Evolutionary conservation across 2,113 vertebrate species (phyloP), one percentile per base, ranked within the genome.

Genomic region (Archocentrus centrarchus): DNA sequence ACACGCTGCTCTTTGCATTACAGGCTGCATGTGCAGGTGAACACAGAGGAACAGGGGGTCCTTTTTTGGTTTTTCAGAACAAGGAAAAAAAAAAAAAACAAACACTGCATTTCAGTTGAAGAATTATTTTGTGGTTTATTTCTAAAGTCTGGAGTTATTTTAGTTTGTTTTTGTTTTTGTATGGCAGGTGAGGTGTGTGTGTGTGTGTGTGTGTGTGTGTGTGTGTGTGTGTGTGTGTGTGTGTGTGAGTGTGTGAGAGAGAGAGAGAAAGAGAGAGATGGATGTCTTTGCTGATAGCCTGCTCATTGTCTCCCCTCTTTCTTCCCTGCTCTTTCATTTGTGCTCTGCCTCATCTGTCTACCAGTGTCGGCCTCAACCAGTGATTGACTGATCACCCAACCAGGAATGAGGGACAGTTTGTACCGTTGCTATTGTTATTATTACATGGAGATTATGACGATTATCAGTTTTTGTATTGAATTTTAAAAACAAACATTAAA

Each of bases 401-500:
- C 95, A 95, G 94, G 94, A 96, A 85, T 20, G 85, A 90, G 97
- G 97, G 96, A 87, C 96, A 95, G 95, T 96, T 95, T 93, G 86
- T 94, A 93, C 91, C 73, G 83, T 93, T 88, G 81, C 90, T 92
- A 78, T 93, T 87, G 88, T 93, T 93, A 89, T 92, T 93, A 92
- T 89, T 93, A 86, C 92, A 92, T 93, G 91, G 92, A 93, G 89
- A 93, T 93, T 84, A 96, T 98, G 96, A 96, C 97, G 96, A 97
- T 91, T 90, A 93, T 93, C 83, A 77, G 92, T 94, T 93, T 95
- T 95, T 95, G 91, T 94, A 97, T 97, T 96, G 93, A 95, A 90
- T 95, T 96, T 92, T 93, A 93, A 95, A 94, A 95, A 95, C 86
- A 91, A 87, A 89, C 92, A 95, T 85, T 93, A 94, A 95, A 96